Percentiles rank a stretch among this genome's conserved stretches.
Evolutionary conservation across 1,140 invertebrate species (phyloP).

Genomic region (Kradibia gibbosae): DNA sequence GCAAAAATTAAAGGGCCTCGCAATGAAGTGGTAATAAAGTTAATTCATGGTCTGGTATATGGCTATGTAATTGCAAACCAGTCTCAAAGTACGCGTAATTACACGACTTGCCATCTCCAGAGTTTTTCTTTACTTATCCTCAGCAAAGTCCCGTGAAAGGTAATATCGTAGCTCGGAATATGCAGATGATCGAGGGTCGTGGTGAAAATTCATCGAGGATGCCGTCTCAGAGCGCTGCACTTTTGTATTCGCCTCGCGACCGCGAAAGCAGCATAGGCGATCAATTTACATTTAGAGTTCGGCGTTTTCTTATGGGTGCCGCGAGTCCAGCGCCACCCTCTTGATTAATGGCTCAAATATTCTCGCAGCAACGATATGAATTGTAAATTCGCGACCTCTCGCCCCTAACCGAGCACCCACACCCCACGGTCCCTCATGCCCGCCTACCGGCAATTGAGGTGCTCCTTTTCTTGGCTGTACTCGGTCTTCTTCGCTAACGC

Average conservation of each 20-base stretch:
- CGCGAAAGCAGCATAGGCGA: not conserved
- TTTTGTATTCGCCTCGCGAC: constrained; percentile 28
- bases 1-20: not conserved
- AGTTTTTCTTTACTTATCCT: not conserved
- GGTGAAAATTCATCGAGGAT: not conserved
- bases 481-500: not conserved
- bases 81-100: not conserved
- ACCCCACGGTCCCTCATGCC: not conserved
- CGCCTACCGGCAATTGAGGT: too few relatives aligned
- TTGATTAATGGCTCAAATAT: constrained; percentile 67
- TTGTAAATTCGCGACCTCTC: constrained; percentile 62
- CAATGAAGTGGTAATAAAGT: not conserved
- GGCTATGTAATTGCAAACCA: not conserved
- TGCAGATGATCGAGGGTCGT: not conserved
- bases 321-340: constrained; percentile 26
- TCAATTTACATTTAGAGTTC: constrained; percentile 46
- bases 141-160: not conserved
- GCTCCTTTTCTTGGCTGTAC: constrained; percentile 13
- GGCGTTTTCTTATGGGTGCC: not conserved
- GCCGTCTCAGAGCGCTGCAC: not conserved
- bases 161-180: not conserved
- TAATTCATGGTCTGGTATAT: not conserved
- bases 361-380: constrained; percentile 61
- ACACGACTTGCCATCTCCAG: not conserved
- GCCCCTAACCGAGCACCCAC: not conserved